These are phyloP conservation scores for Epinephelus malabaricus DNA, from an alignment of 2,797 vertebrate species.

Conservation along the genomic window DNA sequence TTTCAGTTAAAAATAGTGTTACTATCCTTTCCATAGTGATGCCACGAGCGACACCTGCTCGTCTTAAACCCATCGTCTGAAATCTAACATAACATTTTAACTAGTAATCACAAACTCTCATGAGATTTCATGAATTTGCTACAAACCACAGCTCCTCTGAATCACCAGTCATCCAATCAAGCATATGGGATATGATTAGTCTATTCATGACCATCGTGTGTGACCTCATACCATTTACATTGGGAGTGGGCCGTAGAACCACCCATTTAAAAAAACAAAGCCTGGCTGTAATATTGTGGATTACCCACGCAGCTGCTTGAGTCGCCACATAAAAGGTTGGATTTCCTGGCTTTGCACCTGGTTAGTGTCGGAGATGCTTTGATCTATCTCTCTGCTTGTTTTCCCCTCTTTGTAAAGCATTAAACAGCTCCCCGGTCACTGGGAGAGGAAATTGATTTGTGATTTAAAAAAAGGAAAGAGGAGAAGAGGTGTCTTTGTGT, in stretches of 20 bases:
- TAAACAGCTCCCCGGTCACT: conserved; percentile 67
- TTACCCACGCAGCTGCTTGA: conserved; percentile 59
- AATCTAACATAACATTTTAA: conserved; percentile 26
- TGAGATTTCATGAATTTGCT: conserved; percentile 31
- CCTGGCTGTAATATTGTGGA: conserved; percentile 40
- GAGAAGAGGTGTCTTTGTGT: conserved; percentile 62
- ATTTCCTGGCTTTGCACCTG: conserved; percentile 78
- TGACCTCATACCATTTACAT: conserved; percentile 34
- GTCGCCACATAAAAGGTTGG: conserved; percentile 72
- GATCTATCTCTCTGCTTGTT: conserved; percentile 78
- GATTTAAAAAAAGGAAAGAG: conserved; percentile 64
- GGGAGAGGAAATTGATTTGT: conserved; percentile 77
- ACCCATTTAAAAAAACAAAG: conserved; percentile 51
- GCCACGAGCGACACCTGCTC: neutral
- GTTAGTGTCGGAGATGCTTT: conserved; percentile 75
- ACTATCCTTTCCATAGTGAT: too few relatives aligned
- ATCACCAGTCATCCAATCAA: conserved; percentile 48
- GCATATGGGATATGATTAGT: conserved; percentile 49
- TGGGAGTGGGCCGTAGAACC: conserved; percentile 8
- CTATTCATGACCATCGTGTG: conserved; percentile 30
- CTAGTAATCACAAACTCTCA: conserved; percentile 41
- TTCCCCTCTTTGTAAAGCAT: conserved; percentile 74
- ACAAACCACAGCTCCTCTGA: conserved; percentile 22
- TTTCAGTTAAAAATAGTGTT: too few relatives aligned
- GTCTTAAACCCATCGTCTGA: neutral